phyloP scores from a whole-genome alignment of 2,797 vertebrate genomes.

The Dallia pectoralis region DNA sequence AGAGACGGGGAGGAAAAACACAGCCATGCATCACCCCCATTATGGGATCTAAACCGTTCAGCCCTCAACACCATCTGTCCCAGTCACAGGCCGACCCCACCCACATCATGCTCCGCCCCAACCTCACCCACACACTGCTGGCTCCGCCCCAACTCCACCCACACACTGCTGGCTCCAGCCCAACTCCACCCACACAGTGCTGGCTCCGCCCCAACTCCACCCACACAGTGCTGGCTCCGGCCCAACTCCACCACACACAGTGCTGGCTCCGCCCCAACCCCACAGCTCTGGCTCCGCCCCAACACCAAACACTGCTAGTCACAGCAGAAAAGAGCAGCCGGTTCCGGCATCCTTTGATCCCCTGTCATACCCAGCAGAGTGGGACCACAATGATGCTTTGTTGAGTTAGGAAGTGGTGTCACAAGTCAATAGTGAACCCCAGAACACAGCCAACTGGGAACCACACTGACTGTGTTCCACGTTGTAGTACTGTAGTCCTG shows the following conservation, averaged over 20 bases:
- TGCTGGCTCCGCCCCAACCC: too few species aligned
- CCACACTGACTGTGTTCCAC: slow-evolving; percentile 34
- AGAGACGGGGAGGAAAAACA: slow-evolving; percentile 8
- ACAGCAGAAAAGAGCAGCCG: slow-evolving; percentile 62
- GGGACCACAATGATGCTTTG: slow-evolving; percentile 53
- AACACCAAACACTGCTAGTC: slow-evolving; percentile 61
- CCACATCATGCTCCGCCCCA: slow-evolving; percentile 20
- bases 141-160: slow-evolving; percentile 36
- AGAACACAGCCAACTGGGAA: slow-evolving; percentile 50
- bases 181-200: background rate
- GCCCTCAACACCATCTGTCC: background rate
- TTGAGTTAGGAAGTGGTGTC: slow-evolving; percentile 53
- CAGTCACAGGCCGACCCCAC: background rate
- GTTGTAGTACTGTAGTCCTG: background rate
- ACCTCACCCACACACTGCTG: background rate
- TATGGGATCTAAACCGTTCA: background rate
- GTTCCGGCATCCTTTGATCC: slow-evolving; percentile 61
- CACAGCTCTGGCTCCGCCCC: too few species aligned
- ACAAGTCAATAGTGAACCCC: slow-evolving; percentile 52
- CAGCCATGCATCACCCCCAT: slow-evolving; percentile 35
- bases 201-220: too few species aligned
- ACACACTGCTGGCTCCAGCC: slow-evolving; percentile 65
- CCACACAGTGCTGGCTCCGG: too few species aligned
- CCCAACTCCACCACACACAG: background rate
- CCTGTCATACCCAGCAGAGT: slow-evolving; percentile 48